Percentiles rank a stretch among this genome's conserved stretches.
phyloP scores from a whole-genome alignment of 2,113 vertebrate species.

The Galemys pyrenaicus region DNA sequence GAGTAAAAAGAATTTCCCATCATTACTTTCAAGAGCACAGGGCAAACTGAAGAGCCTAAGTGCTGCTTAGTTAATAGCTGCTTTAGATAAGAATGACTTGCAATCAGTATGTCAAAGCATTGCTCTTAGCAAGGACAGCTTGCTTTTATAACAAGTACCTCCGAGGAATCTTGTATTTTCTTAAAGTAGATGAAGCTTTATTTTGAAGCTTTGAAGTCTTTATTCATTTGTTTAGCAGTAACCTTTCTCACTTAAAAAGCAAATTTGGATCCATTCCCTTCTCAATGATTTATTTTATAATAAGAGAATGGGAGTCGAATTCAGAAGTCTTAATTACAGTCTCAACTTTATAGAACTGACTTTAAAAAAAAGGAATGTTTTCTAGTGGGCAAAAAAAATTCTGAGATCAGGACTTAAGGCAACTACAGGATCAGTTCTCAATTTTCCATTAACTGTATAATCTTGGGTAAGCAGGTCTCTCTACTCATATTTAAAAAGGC shows the following conservation, averaged over 20 bases:
- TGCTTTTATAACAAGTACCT: conserved; percentile 32
- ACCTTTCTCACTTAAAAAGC: conserved; percentile 33
- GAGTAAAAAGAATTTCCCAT: neutral
- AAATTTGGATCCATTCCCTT: conserved; percentile 14
- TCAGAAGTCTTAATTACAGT: conserved; percentile 44
- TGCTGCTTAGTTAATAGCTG: neutral
- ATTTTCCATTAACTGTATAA: neutral
- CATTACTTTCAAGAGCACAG: conserved; percentile 16
- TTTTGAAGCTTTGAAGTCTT: conserved; percentile 43
- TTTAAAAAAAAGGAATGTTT: conserved; percentile 18
- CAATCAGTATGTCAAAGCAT: neutral
- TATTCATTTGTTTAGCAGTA: conserved; percentile 31
- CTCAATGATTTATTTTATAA: neutral
- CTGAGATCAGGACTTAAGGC: neutral
- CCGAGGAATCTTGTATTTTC: conserved; percentile 12
- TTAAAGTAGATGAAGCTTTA: conserved; percentile 22
- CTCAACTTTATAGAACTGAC: conserved; percentile 13
- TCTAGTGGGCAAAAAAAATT: conserved; percentile 45
- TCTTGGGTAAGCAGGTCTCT: neutral
- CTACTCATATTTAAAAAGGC: neutral
- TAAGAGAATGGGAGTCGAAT: conserved; percentile 1
- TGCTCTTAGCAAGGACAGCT: neutral
- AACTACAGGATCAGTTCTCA: neutral
- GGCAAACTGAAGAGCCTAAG: neutral
- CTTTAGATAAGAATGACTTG: conserved; percentile 21